Conservation (phyloP, 2,113 vertebrate species). For the Bolborhynchus lineola region DNA sequence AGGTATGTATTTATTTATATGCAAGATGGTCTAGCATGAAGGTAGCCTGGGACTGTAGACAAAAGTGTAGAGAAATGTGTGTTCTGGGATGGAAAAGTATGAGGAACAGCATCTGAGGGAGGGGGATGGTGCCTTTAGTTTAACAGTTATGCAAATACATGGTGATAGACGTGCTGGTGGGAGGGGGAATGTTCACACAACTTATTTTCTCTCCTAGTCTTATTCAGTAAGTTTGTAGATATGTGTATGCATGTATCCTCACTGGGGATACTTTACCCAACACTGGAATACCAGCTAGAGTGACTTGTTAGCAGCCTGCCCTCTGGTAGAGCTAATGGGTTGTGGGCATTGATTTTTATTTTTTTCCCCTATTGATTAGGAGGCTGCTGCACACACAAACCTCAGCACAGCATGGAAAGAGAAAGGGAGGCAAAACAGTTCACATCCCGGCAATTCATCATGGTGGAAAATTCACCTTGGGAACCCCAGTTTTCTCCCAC, state of each 20-base stretch:
- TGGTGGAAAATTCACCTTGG: neutral
- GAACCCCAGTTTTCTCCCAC: neutral
- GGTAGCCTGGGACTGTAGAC: neutral
- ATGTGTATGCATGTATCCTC: neutral
- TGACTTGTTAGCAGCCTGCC: slow-evolving; percentile 50
- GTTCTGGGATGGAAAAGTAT: neutral
- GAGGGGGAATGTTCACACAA: neutral
- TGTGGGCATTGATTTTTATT: slow-evolving; percentile 63
- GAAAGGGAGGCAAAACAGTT: slow-evolving; percentile 39
- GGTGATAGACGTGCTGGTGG: neutral
- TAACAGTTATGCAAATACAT: neutral
- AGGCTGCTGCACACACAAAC: slow-evolving; percentile 49
- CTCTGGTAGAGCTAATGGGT: slow-evolving; percentile 66
- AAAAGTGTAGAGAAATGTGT: neutral
- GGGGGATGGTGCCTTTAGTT: neutral
- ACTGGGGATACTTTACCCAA: neutral
- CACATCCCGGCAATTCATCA: neutral
- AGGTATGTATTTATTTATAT: neutral
- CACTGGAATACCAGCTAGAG: slow-evolving; percentile 4
- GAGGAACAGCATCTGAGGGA: neutral
- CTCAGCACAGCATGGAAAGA: slow-evolving; percentile 48
- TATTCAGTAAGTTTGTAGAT: neutral
- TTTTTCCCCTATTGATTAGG: slow-evolving; percentile 63
- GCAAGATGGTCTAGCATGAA: neutral
- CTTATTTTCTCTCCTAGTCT: neutral